Evolutionary conservation across 2,797 vertebrate genomes (phyloP).

Genomic region (Lithobates pipiens): DNA sequence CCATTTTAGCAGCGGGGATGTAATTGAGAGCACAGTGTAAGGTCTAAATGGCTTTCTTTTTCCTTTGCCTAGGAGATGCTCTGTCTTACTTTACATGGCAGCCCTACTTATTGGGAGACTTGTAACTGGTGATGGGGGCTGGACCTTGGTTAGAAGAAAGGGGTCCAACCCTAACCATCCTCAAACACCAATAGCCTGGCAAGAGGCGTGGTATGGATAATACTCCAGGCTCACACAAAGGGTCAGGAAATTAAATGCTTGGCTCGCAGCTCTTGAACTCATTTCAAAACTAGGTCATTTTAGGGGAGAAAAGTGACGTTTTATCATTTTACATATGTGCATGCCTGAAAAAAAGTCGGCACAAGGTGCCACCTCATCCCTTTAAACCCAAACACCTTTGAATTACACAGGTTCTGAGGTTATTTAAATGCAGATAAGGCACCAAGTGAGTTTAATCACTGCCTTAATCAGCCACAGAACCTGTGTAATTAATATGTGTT

Average conservation of each 20-base stretch:
- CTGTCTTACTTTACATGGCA: constrained; percentile 22
- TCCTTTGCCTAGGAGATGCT: constrained; percentile 64
- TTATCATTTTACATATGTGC: too few relatives aligned
- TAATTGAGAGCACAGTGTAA: constrained; percentile 4
- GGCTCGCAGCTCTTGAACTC: constrained; percentile 14
- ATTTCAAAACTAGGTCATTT: constrained; percentile 10
- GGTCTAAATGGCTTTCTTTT: constrained; percentile 26
- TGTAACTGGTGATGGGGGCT: constrained; percentile 58
- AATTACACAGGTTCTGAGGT: too few relatives aligned
- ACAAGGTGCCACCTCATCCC: too few relatives aligned
- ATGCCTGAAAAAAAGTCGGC: too few relatives aligned
- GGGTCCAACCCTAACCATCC: constrained; percentile 50
- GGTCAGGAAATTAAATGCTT: constrained; percentile 67
- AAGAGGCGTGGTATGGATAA: constrained; percentile 50
- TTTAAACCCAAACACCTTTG: too few relatives aligned
- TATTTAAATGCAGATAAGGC: too few relatives aligned
- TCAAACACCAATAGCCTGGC: constrained; percentile 57
- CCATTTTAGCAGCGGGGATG: constrained; percentile 77
- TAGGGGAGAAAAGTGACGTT: neutral
- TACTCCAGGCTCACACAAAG: constrained; percentile 70
- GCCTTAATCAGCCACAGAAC: too few relatives aligned
- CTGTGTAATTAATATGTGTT: too few relatives aligned
- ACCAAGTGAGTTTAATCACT: too few relatives aligned
- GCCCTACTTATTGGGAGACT: constrained; percentile 60
- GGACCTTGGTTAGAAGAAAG: constrained; percentile 61